phyloP scores from a whole-genome alignment of 2,797 vertebrate genomes.

The Lemur catta region DNA sequence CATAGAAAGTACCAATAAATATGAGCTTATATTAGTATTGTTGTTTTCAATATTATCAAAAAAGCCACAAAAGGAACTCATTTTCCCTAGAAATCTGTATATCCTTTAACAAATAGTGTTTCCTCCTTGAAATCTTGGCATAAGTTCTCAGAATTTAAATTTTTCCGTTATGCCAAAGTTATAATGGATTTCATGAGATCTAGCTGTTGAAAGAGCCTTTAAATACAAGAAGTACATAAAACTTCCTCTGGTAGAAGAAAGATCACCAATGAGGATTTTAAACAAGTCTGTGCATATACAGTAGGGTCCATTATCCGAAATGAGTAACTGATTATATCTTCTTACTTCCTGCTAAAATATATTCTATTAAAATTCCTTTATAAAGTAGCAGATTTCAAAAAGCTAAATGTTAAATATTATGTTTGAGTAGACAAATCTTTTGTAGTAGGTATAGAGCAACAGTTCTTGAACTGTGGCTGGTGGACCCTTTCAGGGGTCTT shows the following conservation, averaged over 20 bases:
- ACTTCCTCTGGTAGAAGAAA: neutral
- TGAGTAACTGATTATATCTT: neutral
- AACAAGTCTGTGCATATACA: neutral
- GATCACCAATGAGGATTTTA: constrained; percentile 21
- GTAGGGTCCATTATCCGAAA: neutral
- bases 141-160: constrained; percentile 16
- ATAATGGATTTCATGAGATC: neutral
- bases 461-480: neutral
- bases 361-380: neutral
- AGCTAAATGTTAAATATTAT: neutral
- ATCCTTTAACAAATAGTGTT: neutral
- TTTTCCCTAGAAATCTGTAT: neutral
- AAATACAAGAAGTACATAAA: neutral
- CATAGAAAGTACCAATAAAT: neutral
- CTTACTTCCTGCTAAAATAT: neutral
- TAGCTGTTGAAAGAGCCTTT: constrained; percentile 11
- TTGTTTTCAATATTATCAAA: neutral
- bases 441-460: neutral
- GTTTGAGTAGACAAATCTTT: neutral
- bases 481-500: neutral
- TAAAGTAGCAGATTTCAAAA: neutral
- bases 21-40: neutral
- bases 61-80: neutral
- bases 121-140: neutral
- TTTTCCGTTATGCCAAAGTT: neutral